A percentile compares a stretch with the other conserved stretches of the same genome.
Evolutionary conservation across 2,888 invertebrate species (phyloP).

Genomic region (Eubasilissa splendida): DNA sequence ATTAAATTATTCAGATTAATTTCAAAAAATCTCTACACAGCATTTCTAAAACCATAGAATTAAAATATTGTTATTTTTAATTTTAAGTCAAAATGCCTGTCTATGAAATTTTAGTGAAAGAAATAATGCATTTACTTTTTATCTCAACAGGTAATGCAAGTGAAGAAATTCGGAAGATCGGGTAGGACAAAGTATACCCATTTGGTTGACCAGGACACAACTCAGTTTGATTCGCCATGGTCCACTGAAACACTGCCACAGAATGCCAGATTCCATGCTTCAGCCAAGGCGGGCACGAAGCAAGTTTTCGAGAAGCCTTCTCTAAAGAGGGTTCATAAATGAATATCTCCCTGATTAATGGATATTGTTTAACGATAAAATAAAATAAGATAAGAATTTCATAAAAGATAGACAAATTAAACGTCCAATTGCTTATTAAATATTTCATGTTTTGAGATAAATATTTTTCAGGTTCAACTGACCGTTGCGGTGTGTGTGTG

Average conservation of each 20-base stretch:
- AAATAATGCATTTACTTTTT: conserved; percentile 6
- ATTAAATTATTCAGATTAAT: too few relatives aligned
- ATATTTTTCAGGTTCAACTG: too few relatives aligned
- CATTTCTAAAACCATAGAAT: too few relatives aligned
- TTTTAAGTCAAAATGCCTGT: too few relatives aligned
- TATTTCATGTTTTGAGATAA: too few relatives aligned
- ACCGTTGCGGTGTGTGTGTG: too few relatives aligned
- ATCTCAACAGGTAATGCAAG: conserved; percentile 91
- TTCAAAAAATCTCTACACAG: too few relatives aligned
- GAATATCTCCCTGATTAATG: neutral
- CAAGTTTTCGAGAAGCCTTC: conserved; percentile 93
- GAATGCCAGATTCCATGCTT: conserved; percentile 88
- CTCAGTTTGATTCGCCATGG: conserved; percentile 98
- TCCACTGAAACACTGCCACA: conserved; percentile 87
- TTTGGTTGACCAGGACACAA: conserved; percentile 98
- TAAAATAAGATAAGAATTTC: too few relatives aligned
- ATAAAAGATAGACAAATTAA: too few relatives aligned
- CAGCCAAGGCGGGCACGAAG: conserved; percentile 93
- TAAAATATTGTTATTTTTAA: too few relatives aligned
- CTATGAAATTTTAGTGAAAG: too few relatives aligned
- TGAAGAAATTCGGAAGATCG: conserved; percentile 99
- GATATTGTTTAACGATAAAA: neutral
- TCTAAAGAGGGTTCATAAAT: conserved; percentile 63
- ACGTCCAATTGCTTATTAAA: too few relatives aligned
- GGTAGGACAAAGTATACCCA: conserved; percentile 99